A percentile compares a stretch with the other conserved stretches of the same genome.
These are phyloP conservation scores for Corydoras maculifer DNA, from an alignment of 2,113 vertebrate species.

Conservation along the genomic window DNA sequence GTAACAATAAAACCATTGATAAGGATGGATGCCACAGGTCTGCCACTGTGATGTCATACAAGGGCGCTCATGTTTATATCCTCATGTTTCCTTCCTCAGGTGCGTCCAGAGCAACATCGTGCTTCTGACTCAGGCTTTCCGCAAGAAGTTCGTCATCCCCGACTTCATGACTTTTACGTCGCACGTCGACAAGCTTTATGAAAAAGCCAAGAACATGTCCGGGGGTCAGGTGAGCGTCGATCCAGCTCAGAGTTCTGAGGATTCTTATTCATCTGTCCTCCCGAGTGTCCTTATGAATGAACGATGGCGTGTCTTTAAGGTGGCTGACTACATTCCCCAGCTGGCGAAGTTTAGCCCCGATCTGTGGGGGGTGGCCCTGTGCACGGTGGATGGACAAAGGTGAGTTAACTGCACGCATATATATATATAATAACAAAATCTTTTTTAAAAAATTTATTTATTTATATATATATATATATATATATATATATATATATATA, in stretches of 20 bases:
- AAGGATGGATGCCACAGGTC: too few species aligned
- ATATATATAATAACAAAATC: too few species aligned
- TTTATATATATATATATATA: too few species aligned
- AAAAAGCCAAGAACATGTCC: conserved; percentile 82
- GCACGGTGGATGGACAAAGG: conserved; percentile 98
- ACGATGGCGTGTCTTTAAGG: conserved; percentile 59
- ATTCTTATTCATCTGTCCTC: background rate
- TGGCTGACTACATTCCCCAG: conserved; percentile 98
- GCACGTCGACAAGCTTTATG: conserved; percentile 88
- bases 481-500: too few species aligned
- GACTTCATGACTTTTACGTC: conserved; percentile 92
- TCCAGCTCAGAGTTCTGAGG: too few species aligned
- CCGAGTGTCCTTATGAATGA: background rate
- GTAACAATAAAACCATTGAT: too few species aligned
- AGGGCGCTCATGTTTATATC: background rate
- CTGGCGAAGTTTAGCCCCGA: conserved; percentile 95
- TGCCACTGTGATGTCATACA: background rate
- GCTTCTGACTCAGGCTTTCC: conserved; percentile 95
- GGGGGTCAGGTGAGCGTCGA: conserved; percentile 81
- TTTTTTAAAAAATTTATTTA: too few species aligned
- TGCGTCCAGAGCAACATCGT: conserved; percentile 99
- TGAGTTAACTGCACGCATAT: conserved; percentile 47
- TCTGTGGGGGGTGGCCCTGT: conserved; percentile 91
- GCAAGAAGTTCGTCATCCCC: conserved; percentile 97
- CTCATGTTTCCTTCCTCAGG: conserved; percentile 56